Base-by-base conservation (phyloP, 2,888 invertebrate genomes). In the Pogonocherus hispidulus region DNA sequence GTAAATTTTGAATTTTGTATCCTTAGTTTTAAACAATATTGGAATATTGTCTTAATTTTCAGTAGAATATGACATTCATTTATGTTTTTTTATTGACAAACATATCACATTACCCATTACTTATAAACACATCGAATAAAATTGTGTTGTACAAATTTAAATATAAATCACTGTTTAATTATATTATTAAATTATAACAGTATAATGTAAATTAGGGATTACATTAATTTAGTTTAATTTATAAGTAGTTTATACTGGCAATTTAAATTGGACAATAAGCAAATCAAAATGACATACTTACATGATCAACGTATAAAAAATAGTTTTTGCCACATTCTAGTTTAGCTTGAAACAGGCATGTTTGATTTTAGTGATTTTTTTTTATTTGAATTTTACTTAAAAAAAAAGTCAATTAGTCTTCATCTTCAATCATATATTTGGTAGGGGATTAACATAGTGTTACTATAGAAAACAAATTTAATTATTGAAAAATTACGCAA, bases 131-230 rank as follows among this genome's bases (percentile, higher is more conserved):
- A 37, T 65, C 52, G 57, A 62, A 56, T 44, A 65, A 32, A 57
- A 67, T 11, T 32, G 46, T 62, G 62, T 59, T 66, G 70, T 70
- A 70, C 70, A 70, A 70, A 70, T 46, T 52, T 51, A 54, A 63
- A 0, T 23, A 5, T 57, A 46, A 57, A 44, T 57, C 1, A 16
- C 19, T 51, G 23, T 19, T 16, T 57, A 5, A 23, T 20, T 23
- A n/a, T n/a, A 44, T 19, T 18, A 6, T 57, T 55, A 55, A 54
- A 32, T 35, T 18, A n/a, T n/a, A n/a, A n/a, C n/a, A n/a, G 18
- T 44, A 27, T 57, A 44, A 44, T 56, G 51, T 65, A 46, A 27
- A 23, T 35, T 63, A 67, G 63, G 57, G 16, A 44, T 46, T 56
- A 37, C 6, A 14, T 41, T n/a, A n/a, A n/a, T n/a, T 44, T 66